These are phyloP conservation scores for Gila orcuttii DNA, from an alignment of 2,113 vertebrate species.

Conservation along the genomic window DNA sequence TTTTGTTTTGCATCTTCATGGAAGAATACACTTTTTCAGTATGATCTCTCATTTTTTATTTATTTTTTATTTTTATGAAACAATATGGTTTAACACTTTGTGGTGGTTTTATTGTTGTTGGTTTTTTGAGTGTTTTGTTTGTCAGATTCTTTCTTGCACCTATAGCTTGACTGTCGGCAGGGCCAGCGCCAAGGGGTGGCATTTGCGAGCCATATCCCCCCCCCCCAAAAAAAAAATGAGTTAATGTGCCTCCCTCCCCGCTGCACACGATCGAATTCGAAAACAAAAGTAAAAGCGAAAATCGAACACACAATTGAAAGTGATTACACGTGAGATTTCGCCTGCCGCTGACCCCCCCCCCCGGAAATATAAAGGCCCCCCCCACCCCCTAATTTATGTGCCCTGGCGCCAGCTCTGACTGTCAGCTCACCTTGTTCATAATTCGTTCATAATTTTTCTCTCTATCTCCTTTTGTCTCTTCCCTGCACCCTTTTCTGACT, in stretches of 20 bases:
- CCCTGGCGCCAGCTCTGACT: slow-evolving; percentile 14
- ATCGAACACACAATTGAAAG: no score
- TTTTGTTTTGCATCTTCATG: slow-evolving; percentile 19
- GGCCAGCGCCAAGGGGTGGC: no score
- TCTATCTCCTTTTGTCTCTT: slow-evolving; percentile 52
- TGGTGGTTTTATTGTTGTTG: slow-evolving; percentile 25
- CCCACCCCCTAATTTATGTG: no score
- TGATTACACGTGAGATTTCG: no score
- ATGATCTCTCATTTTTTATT: slow-evolving; percentile 31
- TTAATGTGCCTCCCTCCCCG: no score
- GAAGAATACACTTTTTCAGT: slow-evolving; percentile 19
- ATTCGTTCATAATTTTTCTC: slow-evolving; percentile 49
- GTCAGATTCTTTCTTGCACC: slow-evolving; percentile 52
- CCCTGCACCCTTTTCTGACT: slow-evolving; percentile 33
- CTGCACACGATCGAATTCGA: no score
- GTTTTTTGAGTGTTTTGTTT: background rate
- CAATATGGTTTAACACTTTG: slow-evolving; percentile 18
- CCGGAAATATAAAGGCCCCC: no score
- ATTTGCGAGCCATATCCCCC: no score
- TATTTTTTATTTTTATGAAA: slow-evolving; percentile 14
- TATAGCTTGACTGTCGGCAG: slow-evolving; percentile 25
- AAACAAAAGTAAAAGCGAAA: no score
- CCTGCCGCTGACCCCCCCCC: no score
- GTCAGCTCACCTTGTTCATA: slow-evolving; percentile 43
- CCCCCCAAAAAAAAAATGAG: no score